Conservation (phyloP, 2,888 invertebrate genomes). For the Drosophila anceps region DNA sequence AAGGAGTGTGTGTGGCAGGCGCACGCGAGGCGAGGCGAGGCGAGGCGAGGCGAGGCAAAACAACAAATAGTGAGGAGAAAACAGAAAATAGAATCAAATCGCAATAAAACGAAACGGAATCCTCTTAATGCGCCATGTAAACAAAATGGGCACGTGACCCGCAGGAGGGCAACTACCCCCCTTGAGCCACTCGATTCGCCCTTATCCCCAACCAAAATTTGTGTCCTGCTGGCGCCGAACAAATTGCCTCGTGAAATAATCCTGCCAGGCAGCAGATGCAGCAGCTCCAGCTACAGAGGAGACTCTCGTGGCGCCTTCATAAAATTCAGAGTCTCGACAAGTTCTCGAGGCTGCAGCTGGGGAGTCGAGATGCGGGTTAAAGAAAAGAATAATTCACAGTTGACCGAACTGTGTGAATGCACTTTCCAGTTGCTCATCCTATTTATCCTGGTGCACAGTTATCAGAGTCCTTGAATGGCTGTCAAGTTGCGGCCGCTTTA, state of each 20-base stretch:
- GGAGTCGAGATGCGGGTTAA: constrained; percentile 2
- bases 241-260: constrained; percentile 69
- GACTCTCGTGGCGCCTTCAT: constrained; percentile 58
- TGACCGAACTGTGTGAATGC: constrained; percentile 41
- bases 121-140: constrained; percentile 82
- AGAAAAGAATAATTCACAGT: constrained; percentile 52
- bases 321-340: constrained; percentile 29
- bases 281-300: constrained; percentile 15
- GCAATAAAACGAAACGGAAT: constrained; percentile 79
- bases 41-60: constrained; percentile 28
- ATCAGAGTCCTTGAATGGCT: constrained; percentile 51
- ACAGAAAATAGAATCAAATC: constrained; percentile 74
- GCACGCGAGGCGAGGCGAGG: constrained; percentile 35
- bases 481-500: constrained; percentile 56
- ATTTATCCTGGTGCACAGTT: constrained; percentile 14
- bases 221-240: constrained; percentile 55
- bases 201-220: constrained; percentile 15
- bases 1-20: constrained; percentile 29
- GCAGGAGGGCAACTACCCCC: constrained; percentile 33
- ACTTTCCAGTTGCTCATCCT: constrained; percentile 23
- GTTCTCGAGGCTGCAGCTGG: constrained; percentile 9
- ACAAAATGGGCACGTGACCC: constrained; percentile 83
- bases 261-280: constrained; percentile 50
- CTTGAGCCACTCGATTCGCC: neutral
- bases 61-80: constrained; percentile 41